phyloP scores from a whole-genome alignment of 92 coral and sea anemone species.

The Porites lobata region DNA sequence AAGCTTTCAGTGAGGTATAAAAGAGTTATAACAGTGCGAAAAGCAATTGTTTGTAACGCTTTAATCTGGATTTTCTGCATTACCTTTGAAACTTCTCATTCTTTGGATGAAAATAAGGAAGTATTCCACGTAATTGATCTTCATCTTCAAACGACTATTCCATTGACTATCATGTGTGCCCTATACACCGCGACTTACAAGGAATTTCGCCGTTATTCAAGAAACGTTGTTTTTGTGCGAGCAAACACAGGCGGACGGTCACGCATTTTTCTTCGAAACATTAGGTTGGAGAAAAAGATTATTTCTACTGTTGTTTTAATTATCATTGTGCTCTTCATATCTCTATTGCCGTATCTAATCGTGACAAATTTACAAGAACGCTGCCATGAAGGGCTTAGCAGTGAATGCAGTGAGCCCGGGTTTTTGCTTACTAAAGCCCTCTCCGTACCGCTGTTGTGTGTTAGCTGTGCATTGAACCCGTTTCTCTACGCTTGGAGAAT shows the following conservation, averaged over 20 bases:
- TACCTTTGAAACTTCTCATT: conserved; percentile 69
- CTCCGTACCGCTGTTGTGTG: conserved; percentile 62
- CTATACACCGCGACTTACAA: conserved; percentile 66
- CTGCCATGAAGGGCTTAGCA: conserved; percentile 32
- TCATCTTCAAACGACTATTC: conserved; percentile 79
- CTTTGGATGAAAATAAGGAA: conserved; percentile 29
- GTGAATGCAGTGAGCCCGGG: neutral
- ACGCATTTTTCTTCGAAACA: conserved; percentile 40
- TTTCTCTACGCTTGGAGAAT: no score
- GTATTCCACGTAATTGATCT: conserved; percentile 62
- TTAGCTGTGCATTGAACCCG: neutral
- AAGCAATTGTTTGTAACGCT: conserved; percentile 42
- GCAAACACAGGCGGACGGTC: conserved; percentile 9
- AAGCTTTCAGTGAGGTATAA: conserved; percentile 69
- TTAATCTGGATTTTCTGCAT: conserved; percentile 58
- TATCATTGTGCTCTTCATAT: conserved; percentile 60
- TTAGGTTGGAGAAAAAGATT: conserved; percentile 65
- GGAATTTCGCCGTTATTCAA: conserved; percentile 68
- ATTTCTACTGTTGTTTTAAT: conserved; percentile 59
- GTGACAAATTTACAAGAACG: conserved; percentile 37
- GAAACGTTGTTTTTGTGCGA: conserved; percentile 64
- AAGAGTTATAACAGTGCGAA: conserved; percentile 48
- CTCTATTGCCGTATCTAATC: conserved; percentile 70
- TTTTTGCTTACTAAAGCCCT: conserved; percentile 29
- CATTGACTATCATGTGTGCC: conserved; percentile 40